Percentiles rank a stretch among this genome's conserved stretches.
Conservation (phyloP, 2,113 vertebrate genomes). For the Mormoops blainvillei region DNA sequence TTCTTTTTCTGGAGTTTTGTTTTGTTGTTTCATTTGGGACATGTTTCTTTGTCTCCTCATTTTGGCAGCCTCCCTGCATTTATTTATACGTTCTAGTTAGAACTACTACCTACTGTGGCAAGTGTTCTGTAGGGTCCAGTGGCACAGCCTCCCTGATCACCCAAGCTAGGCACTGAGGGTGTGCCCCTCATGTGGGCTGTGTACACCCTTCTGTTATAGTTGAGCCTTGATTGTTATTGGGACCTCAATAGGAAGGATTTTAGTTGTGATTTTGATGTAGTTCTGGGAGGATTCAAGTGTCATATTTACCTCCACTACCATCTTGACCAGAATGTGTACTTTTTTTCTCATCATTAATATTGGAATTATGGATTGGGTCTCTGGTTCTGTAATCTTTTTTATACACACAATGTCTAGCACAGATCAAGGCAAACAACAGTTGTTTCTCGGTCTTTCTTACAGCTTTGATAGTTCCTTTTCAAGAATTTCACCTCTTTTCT, state of each 20-base stretch:
- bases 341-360: background rate
- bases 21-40: background rate
- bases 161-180: too few relatives aligned
- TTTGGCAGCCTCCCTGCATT: too few relatives aligned
- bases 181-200: too few relatives aligned
- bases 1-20: too few relatives aligned
- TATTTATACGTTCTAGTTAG: too few relatives aligned
- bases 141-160: too few relatives aligned
- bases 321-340: background rate
- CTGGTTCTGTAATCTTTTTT: background rate
- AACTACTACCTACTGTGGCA: too few relatives aligned
- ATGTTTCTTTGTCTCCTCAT: background rate
- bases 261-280: background rate
- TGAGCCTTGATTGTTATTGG: background rate
- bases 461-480: background rate
- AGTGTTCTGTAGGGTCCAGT: too few relatives aligned
- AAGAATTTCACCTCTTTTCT: background rate
- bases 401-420: background rate
- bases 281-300: background rate
- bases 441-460: background rate
- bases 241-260: background rate
- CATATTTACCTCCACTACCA: background rate
- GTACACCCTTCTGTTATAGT: background rate
- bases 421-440: background rate
- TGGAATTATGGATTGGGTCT: background rate